phyloP scores from a whole-genome alignment of 2,888 invertebrate genomes.

The Diploptera punctata region DNA sequence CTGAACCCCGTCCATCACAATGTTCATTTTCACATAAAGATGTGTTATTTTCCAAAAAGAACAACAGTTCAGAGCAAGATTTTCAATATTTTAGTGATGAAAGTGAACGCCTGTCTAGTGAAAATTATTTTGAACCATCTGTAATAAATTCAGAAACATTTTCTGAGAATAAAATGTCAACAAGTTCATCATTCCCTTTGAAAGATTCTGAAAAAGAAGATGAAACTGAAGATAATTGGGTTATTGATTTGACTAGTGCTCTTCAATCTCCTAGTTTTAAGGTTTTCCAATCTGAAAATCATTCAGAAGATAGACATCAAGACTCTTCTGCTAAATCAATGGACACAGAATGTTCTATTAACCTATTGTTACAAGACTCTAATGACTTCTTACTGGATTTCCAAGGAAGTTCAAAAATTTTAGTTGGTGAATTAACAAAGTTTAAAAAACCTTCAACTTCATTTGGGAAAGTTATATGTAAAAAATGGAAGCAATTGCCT shows the following conservation, averaged over 20 bases:
- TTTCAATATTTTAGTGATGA: too few relatives aligned
- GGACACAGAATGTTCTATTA: too few relatives aligned
- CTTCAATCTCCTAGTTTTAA: slow-evolving; percentile 22
- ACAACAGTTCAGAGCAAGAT: too few relatives aligned
- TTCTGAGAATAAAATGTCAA: too few relatives aligned
- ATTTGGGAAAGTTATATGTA: slow-evolving; percentile 61
- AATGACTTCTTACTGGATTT: slow-evolving; percentile 21
- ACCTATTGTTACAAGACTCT: not conserved
- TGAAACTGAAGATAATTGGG: not conserved
- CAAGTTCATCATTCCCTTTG: not conserved
- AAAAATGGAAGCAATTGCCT: slow-evolving; percentile 48
- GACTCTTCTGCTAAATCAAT: too few relatives aligned
- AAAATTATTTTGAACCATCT: too few relatives aligned
- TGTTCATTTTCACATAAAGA: too few relatives aligned
- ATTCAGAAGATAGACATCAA: too few relatives aligned
- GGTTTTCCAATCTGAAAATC: not conserved
- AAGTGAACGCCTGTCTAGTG: too few relatives aligned
- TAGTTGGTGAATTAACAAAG: slow-evolving; percentile 41
- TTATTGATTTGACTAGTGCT: slow-evolving; percentile 38
- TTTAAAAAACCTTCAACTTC: slow-evolving; percentile 52
- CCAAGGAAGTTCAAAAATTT: slow-evolving; percentile 34
- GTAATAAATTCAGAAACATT: too few relatives aligned
- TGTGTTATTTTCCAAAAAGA: too few relatives aligned
- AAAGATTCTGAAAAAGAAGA: not conserved
- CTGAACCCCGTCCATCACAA: too few relatives aligned